A percentile compares a stretch with the other conserved stretches of the same genome.
Conservation (phyloP, 2,113 vertebrate species). For the Gymnobelideus leadbeateri region DNA sequence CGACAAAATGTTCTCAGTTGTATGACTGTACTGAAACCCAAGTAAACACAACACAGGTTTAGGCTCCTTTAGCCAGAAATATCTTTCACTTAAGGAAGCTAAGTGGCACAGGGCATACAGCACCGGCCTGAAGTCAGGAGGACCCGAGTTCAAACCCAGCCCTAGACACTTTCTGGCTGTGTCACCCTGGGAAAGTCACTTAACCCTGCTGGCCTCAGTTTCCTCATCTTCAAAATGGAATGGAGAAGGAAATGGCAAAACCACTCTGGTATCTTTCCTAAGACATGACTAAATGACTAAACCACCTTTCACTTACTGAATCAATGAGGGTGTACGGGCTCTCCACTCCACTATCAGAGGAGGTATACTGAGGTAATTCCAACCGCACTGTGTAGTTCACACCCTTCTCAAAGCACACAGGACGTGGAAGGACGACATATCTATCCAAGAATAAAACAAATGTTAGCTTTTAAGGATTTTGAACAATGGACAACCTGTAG, state of each 20-base stretch:
- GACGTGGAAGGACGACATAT: constrained; percentile 90
- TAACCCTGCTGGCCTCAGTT: too few species aligned
- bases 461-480: neutral
- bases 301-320: constrained; percentile 88
- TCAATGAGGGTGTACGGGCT: constrained; percentile 95
- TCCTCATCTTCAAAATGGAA: too few species aligned
- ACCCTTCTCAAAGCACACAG: constrained; percentile 94
- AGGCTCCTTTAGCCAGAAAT: neutral
- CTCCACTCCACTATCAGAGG: constrained; percentile 86
- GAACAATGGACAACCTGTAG: neutral
- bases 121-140: too few species aligned
- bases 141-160: too few species aligned
- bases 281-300: too few species aligned
- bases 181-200: too few species aligned
- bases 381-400: constrained; percentile 95
- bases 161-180: too few species aligned
- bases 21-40: neutral
- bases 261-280: too few species aligned
- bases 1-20: rapidly evolving
- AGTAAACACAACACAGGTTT: rapidly evolving
- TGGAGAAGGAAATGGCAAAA: too few species aligned
- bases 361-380: constrained; percentile 92
- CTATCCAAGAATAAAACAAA: constrained; percentile 80
- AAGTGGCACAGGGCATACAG: neutral
- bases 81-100: constrained; percentile 79